phyloP scores from a whole-genome alignment of 2,797 vertebrate genomes.

The Oreochromis mossambicus region DNA sequence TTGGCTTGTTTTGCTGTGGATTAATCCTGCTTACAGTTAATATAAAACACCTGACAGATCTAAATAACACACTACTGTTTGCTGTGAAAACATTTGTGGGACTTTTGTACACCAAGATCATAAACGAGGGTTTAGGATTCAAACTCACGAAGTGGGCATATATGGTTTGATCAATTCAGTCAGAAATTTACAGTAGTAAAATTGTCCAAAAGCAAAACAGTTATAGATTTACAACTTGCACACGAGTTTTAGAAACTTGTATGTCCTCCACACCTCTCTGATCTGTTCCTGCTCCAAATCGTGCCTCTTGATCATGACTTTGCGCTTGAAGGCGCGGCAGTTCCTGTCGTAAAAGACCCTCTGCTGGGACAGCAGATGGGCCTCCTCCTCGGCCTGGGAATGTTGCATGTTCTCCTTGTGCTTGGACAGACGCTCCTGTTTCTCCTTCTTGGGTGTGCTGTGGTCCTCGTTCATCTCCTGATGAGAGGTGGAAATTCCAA shows the following conservation, averaged over 20 bases:
- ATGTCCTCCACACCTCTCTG: constrained; percentile 81
- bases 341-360: constrained; percentile 95
- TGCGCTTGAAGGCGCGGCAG: constrained; percentile 94
- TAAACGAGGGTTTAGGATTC: background rate
- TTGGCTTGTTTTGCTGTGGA: constrained; percentile 49
- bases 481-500: background rate
- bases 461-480: constrained; percentile 99
- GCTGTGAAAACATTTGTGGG: background rate
- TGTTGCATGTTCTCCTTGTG: constrained; percentile 99
- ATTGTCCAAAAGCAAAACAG: background rate
- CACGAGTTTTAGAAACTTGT: background rate
- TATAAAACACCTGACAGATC: constrained; percentile 11
- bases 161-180: background rate
- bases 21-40: constrained; percentile 59
- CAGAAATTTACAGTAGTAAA: background rate
- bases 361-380: constrained; percentile 92
- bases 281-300: constrained; percentile 97
- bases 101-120: background rate
- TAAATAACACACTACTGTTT: background rate
- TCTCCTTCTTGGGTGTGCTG: constrained; percentile 99
- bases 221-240: background rate
- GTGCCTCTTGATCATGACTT: constrained; percentile 91
- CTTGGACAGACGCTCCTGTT: constrained; percentile 97
- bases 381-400: constrained; percentile 98
- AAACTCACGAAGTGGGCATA: background rate